phyloP scores from a whole-genome alignment of 2,888 invertebrate genomes.

The Drosophila dives region DNA sequence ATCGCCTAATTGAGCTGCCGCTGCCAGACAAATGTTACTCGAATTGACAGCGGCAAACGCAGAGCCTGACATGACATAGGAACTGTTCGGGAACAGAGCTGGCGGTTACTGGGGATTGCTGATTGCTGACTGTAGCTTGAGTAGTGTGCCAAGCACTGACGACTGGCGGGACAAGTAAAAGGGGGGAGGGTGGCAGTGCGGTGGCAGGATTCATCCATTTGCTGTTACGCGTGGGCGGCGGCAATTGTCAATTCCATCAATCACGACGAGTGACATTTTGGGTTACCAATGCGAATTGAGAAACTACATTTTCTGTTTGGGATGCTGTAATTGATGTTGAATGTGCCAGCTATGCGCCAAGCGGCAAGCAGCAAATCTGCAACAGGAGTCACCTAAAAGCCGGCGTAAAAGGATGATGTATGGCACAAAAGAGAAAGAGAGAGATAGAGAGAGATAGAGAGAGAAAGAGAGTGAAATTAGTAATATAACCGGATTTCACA shows the following conservation, averaged over 20 bases:
- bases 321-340: slow-evolving; percentile 67
- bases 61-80: slow-evolving; percentile 61
- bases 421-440: slow-evolving; percentile 6
- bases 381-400: slow-evolving; percentile 16
- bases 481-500: slow-evolving; percentile 72
- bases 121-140: slow-evolving; percentile 17
- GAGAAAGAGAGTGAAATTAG: slow-evolving; percentile 54
- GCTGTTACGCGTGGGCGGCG: slow-evolving; percentile 44
- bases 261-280: slow-evolving; percentile 70
- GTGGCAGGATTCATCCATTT: slow-evolving; percentile 12
- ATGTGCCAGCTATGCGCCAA: slow-evolving; percentile 15
- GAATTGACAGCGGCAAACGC: slow-evolving; percentile 67
- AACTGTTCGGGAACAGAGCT: slow-evolving; percentile 23
- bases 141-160: neutral
- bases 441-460: neutral
- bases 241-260: slow-evolving; percentile 77
- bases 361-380: neutral
- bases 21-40: slow-evolving; percentile 67
- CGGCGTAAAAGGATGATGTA: slow-evolving; percentile 13
- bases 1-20: slow-evolving; percentile 66
- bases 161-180: neutral
- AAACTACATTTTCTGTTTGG: slow-evolving; percentile 46
- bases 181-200: neutral
- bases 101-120: slow-evolving; percentile 13
- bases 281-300: slow-evolving; percentile 55